Evolutionary conservation across 2,888 invertebrate genomes (phyloP), one percentile per base, ranked within the genome.

Genomic region (Cyrtodaria siliqua): DNA sequence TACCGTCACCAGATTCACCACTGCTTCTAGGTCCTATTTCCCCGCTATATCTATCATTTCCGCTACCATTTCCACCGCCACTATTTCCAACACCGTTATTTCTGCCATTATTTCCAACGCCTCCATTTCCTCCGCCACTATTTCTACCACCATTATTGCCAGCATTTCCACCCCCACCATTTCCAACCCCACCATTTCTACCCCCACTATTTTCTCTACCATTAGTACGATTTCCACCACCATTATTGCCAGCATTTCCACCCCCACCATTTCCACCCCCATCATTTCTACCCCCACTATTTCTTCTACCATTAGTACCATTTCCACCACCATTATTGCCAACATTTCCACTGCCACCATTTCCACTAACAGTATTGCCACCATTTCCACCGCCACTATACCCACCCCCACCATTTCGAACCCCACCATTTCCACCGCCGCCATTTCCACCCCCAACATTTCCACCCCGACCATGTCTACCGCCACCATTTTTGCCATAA

Each of bases 1-100:
- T n/a, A 62, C 47, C 33, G 47, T 50, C 33, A 60, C 60, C 27
- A 23, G 44, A 23, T 12, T 44, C 27, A 42, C 44, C 47, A 47
- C 49, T 49, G 29, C 61, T 47, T 24, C 61, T 61, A 26, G 47
- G 24, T 9, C 49, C 26, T 4, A 6, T 26, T 9, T 16, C 26
- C 23, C 53, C 16, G 16, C 27, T 49, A 61, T 49, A 33, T 18
- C 61, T 53, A 3, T 26, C 49, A 49, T 9, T 9, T 49, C 20
- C 20, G 9, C 49, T 18, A 49, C 18, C 49, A n/a, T 49, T 14
- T 14, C 49, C 9, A 49, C 49, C 18, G 18, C 49, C 18, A 49
- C 49, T 18, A 49, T 18, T 18, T 49, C 49, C 49, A 20, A 9
- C 49, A 49, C 18, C 49, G 18, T 9, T 9, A 49, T 18, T 49